Evolutionary conservation across 2,113 vertebrate genomes (phyloP).

Genomic region (Cnemophilus loriae): DNA sequence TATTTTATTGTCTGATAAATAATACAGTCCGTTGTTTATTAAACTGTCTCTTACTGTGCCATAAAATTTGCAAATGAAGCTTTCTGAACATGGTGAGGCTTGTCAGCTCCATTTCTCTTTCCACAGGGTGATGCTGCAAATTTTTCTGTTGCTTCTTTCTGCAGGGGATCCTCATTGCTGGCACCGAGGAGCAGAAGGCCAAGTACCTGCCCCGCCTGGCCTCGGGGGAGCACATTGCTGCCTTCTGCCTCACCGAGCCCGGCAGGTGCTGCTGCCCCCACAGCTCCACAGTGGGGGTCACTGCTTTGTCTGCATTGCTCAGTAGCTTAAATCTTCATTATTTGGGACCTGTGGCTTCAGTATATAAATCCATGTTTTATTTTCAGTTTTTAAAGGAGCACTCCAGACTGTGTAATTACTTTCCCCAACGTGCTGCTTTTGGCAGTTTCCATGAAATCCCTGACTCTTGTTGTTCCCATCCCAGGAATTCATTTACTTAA

Average conservation of each 20-base stretch:
- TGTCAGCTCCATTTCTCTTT: background rate
- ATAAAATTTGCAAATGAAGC: background rate
- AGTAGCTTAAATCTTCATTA: background rate
- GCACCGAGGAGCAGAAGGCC: constrained; percentile 90
- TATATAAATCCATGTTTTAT: rapidly evolving
- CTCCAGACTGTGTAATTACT: background rate
- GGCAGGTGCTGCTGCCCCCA: constrained; percentile 77
- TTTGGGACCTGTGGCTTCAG: background rate
- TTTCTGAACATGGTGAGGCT: background rate
- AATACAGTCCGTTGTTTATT: background rate
- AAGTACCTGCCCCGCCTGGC: constrained; percentile 91
- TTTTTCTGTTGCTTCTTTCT: background rate
- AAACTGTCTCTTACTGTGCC: background rate
- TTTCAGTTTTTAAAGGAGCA: background rate
- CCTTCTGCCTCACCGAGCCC: constrained; percentile 94
- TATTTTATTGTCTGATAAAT: background rate
- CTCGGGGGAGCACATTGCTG: constrained; percentile 89
- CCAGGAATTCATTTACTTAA: background rate
- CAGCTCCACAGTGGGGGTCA: background rate
- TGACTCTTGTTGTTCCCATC: background rate
- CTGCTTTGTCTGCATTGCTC: background rate
- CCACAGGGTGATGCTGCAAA: background rate
- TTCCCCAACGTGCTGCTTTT: rapidly evolving
- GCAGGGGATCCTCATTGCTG: constrained; percentile 91
- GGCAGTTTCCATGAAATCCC: background rate